These are phyloP conservation scores for Aleiodes leptofemur DNA, from an alignment of 2,888 invertebrate species.

Conservation along the genomic window DNA sequence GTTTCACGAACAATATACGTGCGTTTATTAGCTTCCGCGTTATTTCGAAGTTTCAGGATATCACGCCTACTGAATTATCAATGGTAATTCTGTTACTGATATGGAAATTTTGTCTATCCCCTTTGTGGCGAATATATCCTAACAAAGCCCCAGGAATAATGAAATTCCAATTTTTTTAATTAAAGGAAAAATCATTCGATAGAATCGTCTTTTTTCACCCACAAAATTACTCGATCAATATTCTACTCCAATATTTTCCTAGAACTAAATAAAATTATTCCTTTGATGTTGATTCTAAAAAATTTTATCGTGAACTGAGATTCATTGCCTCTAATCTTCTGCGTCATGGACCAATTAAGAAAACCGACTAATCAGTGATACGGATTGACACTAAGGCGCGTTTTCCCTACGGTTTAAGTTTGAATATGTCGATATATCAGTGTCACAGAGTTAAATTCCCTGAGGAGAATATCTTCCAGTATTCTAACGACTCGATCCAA, in stretches of 20 bases:
- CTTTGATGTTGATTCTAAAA: conserved; percentile 13
- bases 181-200: too few relatives aligned
- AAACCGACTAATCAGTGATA: conserved; percentile 42
- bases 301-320: background rate
- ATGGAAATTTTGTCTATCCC: background rate
- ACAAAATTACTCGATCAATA: background rate
- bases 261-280: background rate
- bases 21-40: background rate
- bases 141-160: background rate
- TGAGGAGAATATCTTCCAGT: background rate
- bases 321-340: background rate
- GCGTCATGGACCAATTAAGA: conserved; percentile 23
- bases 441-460: conserved; percentile 31
- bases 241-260: background rate
- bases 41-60: background rate
- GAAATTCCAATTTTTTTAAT: background rate
- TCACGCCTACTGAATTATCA: conserved; percentile 14
- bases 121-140: conserved; percentile 1
- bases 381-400: conserved; percentile 23
- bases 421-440: conserved; percentile 38
- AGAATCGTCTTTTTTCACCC: background rate
- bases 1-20: background rate
- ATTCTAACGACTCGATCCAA: conserved; percentile 15
- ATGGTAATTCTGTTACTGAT: conserved; percentile 17
- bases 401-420: conserved; percentile 12